Percentiles rank a stretch among this genome's conserved stretches.
Evolutionary conservation across 2,888 invertebrate species (phyloP).

Genomic region (Melolontha melolontha): DNA sequence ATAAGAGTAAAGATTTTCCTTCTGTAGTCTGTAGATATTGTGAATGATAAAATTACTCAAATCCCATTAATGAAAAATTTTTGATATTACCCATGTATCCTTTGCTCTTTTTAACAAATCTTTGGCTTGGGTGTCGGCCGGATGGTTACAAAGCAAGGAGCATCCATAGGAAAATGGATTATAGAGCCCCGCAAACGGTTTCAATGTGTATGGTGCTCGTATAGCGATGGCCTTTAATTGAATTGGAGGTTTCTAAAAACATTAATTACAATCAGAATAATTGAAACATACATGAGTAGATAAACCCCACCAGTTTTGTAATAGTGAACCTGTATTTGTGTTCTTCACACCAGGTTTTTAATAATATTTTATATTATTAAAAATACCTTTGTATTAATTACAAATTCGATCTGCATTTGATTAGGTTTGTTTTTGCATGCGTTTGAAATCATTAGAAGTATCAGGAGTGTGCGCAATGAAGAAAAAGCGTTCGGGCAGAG

Average conservation of each 20-base stretch:
- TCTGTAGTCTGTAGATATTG: constrained; percentile 55
- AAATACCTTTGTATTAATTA: too few species aligned
- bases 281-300: too few species aligned
- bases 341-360: too few species aligned
- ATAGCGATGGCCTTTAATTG: constrained; percentile 72
- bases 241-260: constrained; percentile 59
- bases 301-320: too few species aligned
- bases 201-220: constrained; percentile 79
- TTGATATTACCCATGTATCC: constrained; percentile 73
- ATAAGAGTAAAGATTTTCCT: constrained; percentile 58
- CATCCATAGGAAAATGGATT: constrained; percentile 86
- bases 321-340: too few species aligned
- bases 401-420: too few species aligned
- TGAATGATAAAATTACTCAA: neutral
- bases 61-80: neutral
- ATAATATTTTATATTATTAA: too few species aligned
- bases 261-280: too few species aligned
- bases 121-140: constrained; percentile 79
- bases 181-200: constrained; percentile 84
- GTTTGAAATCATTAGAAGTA: too few species aligned
- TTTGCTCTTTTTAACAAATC: constrained; percentile 79
- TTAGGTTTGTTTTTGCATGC: too few species aligned
- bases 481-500: too few species aligned
- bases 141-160: constrained; percentile 88
- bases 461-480: too few species aligned